Conservation (phyloP, 2,888 invertebrate genomes). For the Phyllotreta cruciferae region DNA sequence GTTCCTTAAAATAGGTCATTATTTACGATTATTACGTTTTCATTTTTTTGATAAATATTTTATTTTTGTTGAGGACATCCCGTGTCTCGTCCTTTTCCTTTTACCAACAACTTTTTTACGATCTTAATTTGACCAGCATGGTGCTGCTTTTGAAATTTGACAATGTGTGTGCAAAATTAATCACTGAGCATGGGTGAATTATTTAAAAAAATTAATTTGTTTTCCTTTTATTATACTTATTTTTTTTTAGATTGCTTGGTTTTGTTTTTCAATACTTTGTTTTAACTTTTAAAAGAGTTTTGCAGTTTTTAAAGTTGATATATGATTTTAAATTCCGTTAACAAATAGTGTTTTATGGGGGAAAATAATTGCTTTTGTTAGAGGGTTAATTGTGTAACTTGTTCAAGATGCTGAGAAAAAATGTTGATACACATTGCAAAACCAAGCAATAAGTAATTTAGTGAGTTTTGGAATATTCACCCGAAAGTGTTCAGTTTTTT, state of each 20-base stretch:
- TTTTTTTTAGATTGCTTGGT: neutral
- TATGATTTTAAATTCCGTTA: too few species aligned
- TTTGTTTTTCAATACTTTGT: neutral
- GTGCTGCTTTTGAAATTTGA: slow-evolving; percentile 60
- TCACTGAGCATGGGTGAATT: slow-evolving; percentile 37
- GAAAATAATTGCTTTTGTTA: too few species aligned
- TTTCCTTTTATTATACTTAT: slow-evolving; percentile 21
- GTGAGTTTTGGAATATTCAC: slow-evolving; percentile 39
- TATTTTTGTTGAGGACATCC: slow-evolving; percentile 57
- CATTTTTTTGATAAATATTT: slow-evolving; percentile 44
- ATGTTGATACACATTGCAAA: too few species aligned
- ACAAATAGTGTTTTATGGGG: too few species aligned
- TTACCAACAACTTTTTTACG: slow-evolving; percentile 50
- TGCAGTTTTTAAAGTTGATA: too few species aligned
- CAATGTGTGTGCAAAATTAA: slow-evolving; percentile 54
- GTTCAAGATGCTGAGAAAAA: too few species aligned
- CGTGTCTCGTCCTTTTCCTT: slow-evolving; percentile 51
- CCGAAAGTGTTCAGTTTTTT: slow-evolving; percentile 52
- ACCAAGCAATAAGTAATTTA: slow-evolving; percentile 16
- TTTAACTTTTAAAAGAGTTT: too few species aligned
- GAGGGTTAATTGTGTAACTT: too few species aligned
- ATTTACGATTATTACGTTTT: slow-evolving; percentile 44
- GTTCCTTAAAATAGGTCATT: slow-evolving; percentile 31
- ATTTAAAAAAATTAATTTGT: slow-evolving; percentile 35
- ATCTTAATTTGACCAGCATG: slow-evolving; percentile 58